Percentiles rank a stretch among this genome's conserved stretches.
Evolutionary conservation across 2,888 invertebrate species (phyloP).

Genomic region (Bombylius discolor): DNA sequence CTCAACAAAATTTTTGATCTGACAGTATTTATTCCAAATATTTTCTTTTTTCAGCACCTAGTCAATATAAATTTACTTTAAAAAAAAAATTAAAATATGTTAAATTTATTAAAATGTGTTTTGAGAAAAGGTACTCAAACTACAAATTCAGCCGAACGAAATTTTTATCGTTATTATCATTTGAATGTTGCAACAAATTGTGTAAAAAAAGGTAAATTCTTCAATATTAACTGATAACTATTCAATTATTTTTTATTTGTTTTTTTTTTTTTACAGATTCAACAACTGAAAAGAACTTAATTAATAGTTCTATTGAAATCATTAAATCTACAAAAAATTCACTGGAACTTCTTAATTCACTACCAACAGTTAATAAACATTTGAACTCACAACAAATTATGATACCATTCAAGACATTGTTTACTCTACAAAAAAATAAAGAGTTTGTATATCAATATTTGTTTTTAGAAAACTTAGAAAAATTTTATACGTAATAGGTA

Average conservation of each 20-base stretch:
- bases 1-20: no score
- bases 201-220: background rate
- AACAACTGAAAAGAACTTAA: background rate
- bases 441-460: constrained; percentile 24
- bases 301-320: constrained; percentile 2
- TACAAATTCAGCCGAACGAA: background rate
- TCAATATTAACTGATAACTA: background rate
- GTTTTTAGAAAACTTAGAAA: background rate
- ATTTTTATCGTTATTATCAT: background rate
- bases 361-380: constrained; percentile 1
- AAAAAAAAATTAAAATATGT: no score
- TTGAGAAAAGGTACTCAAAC: no score
- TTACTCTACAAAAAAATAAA: constrained; percentile 42
- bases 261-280: background rate
- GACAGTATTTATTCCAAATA: no score
- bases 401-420: constrained; percentile 43
- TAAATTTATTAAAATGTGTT: no score
- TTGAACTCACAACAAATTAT: constrained; percentile 44
- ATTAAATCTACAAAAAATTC: constrained; percentile 10
- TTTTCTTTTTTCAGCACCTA: no score
- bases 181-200: background rate
- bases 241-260: background rate
- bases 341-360: constrained; percentile 6
- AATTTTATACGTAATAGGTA: background rate
- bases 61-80: no score